phyloP scores from a whole-genome alignment of 2,113 vertebrate genomes.

The Donacobius atricapilla region DNA sequence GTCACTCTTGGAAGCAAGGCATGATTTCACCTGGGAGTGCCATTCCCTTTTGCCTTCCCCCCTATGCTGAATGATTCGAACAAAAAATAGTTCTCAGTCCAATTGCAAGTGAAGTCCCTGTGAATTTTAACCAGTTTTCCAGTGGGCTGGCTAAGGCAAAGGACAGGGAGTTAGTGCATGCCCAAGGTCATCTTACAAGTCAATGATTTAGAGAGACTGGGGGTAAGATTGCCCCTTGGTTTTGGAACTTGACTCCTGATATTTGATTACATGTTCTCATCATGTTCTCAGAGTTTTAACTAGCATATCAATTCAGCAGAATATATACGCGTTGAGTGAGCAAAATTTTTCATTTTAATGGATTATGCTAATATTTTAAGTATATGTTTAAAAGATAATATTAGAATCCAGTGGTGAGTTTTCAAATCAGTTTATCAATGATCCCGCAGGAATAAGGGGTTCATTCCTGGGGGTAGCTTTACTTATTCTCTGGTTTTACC shows the following conservation, averaged over 20 bases:
- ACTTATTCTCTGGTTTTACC: background rate
- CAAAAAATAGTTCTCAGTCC: background rate
- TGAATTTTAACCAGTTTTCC: conserved; percentile 5
- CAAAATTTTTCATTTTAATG: background rate
- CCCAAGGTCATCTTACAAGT: background rate
- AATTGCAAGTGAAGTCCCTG: background rate
- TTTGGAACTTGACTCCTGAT: background rate
- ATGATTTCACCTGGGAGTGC: background rate
- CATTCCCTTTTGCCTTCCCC: rapidly evolving
- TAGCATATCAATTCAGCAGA: background rate
- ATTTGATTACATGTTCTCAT: background rate
- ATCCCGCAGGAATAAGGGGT: background rate
- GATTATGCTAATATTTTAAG: background rate
- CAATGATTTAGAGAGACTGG: background rate
- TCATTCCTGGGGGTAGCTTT: background rate
- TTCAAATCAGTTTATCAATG: background rate
- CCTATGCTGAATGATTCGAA: background rate
- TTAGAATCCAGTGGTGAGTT: background rate
- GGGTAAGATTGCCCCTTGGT: background rate
- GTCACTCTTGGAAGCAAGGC: background rate
- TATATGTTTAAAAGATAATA: background rate
- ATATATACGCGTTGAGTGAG: background rate
- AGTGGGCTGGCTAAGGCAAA: background rate
- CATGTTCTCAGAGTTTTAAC: background rate
- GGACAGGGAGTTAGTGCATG: background rate